A percentile compares a stretch with the other conserved stretches of the same genome.
Evolutionary conservation across 1,140 invertebrate genomes (phyloP).

Genomic region (Melitaea cinxia): DNA sequence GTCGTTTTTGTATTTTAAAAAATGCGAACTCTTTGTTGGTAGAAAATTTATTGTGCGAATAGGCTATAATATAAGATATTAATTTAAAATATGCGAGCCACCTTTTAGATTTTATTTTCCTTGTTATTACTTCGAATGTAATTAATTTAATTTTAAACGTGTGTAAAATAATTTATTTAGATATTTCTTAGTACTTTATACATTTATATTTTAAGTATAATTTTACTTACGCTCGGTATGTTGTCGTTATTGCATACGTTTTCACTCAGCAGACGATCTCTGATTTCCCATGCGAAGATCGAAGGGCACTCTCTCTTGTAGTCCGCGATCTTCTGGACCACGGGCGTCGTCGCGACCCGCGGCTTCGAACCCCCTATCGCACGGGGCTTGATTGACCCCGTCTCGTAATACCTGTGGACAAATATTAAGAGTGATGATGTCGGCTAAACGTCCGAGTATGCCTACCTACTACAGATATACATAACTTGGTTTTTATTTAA

Average conservation of each 20-base stretch:
- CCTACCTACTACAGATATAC: no score
- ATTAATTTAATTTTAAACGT: no score
- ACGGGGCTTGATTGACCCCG: constrained; percentile 97
- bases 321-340: constrained; percentile 96
- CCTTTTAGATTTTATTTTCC: no score
- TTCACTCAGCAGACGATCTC: constrained; percentile 96
- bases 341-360: constrained; percentile 96
- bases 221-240: constrained; percentile 98
- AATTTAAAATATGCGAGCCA: no score
- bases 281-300: constrained; percentile 99
- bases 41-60: no score
- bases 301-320: constrained; percentile 98
- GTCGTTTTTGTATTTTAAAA: no score
- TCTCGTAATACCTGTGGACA: constrained; percentile 95
- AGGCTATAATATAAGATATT: no score
- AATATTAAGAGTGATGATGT: constrained; percentile 1
- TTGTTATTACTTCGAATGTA: no score
- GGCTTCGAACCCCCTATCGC: constrained; percentile 98
- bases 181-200: no score
- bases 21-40: no score
- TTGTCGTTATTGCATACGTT: constrained; percentile 99
- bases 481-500: no score
- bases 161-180: no score
- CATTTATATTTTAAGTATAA: background rate
- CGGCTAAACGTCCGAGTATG: background rate